Evolutionary conservation across 37 sponge, comb jelly and placozoan genomes (phyloP), one percentile per base, ranked within the genome.

Genomic region (Aplysina aerophoba): DNA sequence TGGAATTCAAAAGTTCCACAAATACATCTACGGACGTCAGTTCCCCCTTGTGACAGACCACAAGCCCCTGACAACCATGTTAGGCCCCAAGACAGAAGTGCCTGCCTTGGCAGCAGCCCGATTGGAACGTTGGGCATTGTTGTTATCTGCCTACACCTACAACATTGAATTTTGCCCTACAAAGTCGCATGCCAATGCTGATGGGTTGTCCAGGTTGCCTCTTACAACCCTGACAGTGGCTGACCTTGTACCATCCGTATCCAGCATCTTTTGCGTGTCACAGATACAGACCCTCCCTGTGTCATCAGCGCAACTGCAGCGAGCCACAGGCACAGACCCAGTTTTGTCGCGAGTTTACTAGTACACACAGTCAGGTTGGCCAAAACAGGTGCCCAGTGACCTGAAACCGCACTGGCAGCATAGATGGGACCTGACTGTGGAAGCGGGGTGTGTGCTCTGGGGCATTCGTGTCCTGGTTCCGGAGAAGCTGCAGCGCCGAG

Each of bases 131-230:
- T 87, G 84, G 87, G 91, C 87, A 22, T 24, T 90, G 25, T 3
- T 74, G 2, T 69, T 86, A 22, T 24, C 44, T 15, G 41, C 36
- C 58, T 83, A 87, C 79, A 38, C n/a, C 12, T 90, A 83, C 39
- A n/a, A 55, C 30, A 89, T 89, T 4, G 1, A 31, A 28, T 89
- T 80, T 35, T 1, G 73, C 35, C 69, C 58, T 11, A 89, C 90
- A 27, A 44, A 56, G 19, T 20, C 59, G 35, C 83, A 81, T 59
- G 81, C 68, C 31, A 85, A 89, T 44, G 82, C 86, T 4, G 90
- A 89, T 56, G 30, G 86, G 15, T 35, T 79, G 3, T 89, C 86
- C 54, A 59, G 90, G 0, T 69, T 80, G 14, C 86, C 90, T 15
- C 55, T 81, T 20, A 0, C 50, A 19, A 60, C 0, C 28, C 63